phyloP scores from a whole-genome alignment of 2,888 invertebrate species.

The Priocnemis perturbator region DNA sequence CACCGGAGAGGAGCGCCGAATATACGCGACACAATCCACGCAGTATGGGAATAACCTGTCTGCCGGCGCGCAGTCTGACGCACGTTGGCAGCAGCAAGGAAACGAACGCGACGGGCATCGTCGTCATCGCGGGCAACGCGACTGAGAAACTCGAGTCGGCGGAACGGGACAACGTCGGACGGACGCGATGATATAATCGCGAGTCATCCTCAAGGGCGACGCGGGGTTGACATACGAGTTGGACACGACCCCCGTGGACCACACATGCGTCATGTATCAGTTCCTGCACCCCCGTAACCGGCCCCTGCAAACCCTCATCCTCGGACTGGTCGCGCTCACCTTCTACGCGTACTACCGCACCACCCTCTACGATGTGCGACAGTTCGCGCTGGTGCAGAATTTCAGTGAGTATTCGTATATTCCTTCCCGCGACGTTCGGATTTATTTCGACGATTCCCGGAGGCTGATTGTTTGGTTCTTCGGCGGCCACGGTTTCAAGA shows the following conservation, averaged over 20 bases:
- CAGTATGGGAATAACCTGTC: slow-evolving; percentile 49
- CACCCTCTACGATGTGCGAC: slow-evolving; percentile 60
- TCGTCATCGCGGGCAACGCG: neutral
- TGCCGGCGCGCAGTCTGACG: slow-evolving; percentile 10
- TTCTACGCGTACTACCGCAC: slow-evolving; percentile 70
- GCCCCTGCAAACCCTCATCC: slow-evolving; percentile 64
- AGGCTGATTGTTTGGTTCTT: too few species aligned
- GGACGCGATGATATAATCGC: slow-evolving; percentile 7
- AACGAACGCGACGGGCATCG: neutral
- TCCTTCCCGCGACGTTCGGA: too few species aligned
- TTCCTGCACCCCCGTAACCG: slow-evolving; percentile 68
- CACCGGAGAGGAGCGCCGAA: neutral
- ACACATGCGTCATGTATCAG: slow-evolving; percentile 52
- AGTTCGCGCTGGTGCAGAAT: slow-evolving; percentile 53
- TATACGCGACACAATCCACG: slow-evolving; percentile 1
- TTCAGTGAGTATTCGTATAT: slow-evolving; percentile 55
- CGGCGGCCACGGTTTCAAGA: too few species aligned
- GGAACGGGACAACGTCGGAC: slow-evolving; percentile 9
- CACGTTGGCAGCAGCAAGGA: neutral
- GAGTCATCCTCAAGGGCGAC: slow-evolving; percentile 4
- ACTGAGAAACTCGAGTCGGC: neutral
- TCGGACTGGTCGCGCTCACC: slow-evolving; percentile 67
- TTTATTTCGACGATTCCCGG: too few species aligned
- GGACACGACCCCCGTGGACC: neutral
- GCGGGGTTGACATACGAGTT: too few species aligned